A percentile compares a stretch with the other conserved stretches of the same genome.
phyloP scores from a whole-genome alignment of 2,797 vertebrate species.

The Eutrigla gurnardus region DNA sequence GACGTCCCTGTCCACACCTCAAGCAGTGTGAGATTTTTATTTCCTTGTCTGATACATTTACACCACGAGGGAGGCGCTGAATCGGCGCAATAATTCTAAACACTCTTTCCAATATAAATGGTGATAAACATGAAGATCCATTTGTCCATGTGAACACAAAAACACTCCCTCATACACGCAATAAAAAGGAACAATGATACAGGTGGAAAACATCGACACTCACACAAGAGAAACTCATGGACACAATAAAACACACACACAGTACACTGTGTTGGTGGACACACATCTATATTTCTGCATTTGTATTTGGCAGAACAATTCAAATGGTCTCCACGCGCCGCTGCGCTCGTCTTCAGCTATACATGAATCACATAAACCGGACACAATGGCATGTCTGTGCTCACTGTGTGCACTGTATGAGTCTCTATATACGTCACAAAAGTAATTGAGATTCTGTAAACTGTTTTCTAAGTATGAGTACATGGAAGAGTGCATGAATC shows the following conservation, averaged over 20 bases:
- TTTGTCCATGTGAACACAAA: conserved; percentile 11
- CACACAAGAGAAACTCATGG: neutral
- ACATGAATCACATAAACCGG: neutral
- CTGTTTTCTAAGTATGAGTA: conserved; percentile 11
- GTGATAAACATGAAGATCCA: conserved; percentile 17
- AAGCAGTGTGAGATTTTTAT: neutral
- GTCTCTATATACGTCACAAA: neutral
- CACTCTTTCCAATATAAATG: conserved; percentile 8
- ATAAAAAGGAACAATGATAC: conserved; percentile 33
- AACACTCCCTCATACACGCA: neutral
- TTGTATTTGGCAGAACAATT: neutral
- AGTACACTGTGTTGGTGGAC: neutral
- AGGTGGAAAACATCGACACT: conserved; percentile 15
- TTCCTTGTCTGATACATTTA: conserved; percentile 12
- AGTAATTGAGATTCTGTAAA: neutral
- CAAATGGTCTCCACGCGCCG: neutral
- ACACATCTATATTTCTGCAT: neutral
- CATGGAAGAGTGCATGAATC: conserved; percentile 45
- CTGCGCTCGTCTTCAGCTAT: neutral
- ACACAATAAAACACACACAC: conserved; percentile 7
- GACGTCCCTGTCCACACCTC: conserved; percentile 1
- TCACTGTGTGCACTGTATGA: neutral
- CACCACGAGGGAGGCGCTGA: neutral
- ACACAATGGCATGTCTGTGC: neutral
- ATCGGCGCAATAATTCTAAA: neutral